Evolutionary conservation across 1,140 invertebrate genomes (phyloP).

Genomic region (Philopotamus ludificatus): DNA sequence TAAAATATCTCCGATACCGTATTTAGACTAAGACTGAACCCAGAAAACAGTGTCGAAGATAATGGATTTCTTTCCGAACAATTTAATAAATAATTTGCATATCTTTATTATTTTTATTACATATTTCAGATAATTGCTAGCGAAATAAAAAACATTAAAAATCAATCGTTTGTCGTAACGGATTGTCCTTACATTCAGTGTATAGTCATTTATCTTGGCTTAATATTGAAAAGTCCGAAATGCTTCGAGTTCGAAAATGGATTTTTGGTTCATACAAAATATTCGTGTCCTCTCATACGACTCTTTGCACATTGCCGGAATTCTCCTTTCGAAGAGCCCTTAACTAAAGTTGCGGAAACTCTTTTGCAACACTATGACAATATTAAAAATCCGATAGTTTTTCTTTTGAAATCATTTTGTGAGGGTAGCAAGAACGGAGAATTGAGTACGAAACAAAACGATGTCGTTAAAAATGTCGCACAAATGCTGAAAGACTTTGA

Average conservation of each 20-base stretch:
- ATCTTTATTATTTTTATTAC: background rate
- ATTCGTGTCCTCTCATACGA: constrained; percentile 37
- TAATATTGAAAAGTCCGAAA: constrained; percentile 32
- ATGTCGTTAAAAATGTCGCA: constrained; percentile 23
- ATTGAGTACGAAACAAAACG: constrained; percentile 1
- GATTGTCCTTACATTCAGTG: constrained; percentile 38
- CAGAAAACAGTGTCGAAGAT: background rate
- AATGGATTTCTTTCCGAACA: background rate
- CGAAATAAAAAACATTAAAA: constrained; percentile 33
- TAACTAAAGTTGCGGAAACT: constrained; percentile 31
- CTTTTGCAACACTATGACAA: constrained; percentile 27
- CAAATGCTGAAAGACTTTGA: constrained; percentile 29
- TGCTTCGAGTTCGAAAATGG: constrained; percentile 34
- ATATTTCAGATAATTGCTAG: constrained; percentile 34
- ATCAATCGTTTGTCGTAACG: constrained; percentile 16
- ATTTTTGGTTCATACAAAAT: constrained; percentile 29
- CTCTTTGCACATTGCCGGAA: constrained; percentile 32
- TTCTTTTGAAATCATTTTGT: constrained; percentile 30
- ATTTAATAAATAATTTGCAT: background rate
- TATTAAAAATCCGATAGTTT: constrained; percentile 27
- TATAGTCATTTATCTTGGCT: constrained; percentile 34
- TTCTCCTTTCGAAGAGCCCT: constrained; percentile 34
- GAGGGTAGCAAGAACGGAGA: constrained; percentile 18
- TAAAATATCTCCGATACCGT: background rate
- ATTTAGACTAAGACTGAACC: background rate